These are phyloP conservation scores for Semicossyphus pulcher DNA, from an alignment of 2,113 vertebrate species.

Conservation along the genomic window DNA sequence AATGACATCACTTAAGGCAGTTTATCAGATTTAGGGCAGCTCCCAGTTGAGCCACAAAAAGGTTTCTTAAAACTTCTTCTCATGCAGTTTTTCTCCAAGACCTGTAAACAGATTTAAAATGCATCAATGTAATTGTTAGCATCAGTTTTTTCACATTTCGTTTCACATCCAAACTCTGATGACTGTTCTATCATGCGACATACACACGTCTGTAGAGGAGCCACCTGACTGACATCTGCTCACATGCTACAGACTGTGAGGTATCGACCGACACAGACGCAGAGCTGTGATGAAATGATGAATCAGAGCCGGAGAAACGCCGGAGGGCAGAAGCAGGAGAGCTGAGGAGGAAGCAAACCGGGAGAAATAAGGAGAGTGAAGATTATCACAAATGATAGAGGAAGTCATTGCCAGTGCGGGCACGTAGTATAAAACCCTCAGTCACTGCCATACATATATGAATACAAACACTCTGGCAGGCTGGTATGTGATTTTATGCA, in stretches of 20 bases:
- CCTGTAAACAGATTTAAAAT: no score
- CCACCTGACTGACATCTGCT: constrained; percentile 22
- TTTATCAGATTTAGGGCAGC: not conserved
- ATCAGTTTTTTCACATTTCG: not conserved
- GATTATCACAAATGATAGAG: constrained; percentile 47
- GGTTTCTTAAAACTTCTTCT: no score
- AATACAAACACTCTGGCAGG: constrained; percentile 16
- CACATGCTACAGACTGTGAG: constrained; percentile 26
- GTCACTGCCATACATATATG: constrained; percentile 31
- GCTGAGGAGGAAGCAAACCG: constrained; percentile 21
- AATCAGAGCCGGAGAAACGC: constrained; percentile 44
- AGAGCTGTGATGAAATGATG: constrained; percentile 47
- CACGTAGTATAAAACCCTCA: constrained; percentile 51
- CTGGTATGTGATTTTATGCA: constrained; percentile 18
- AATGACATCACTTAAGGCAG: not conserved
- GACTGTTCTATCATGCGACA: constrained; percentile 8
- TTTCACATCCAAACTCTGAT: constrained; percentile 15
- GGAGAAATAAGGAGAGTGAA: constrained; percentile 39
- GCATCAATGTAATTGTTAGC: no score
- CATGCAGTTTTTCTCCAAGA: no score
- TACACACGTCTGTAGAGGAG: constrained; percentile 30
- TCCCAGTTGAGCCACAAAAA: not conserved
- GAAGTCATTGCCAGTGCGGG: constrained; percentile 50
- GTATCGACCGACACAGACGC: constrained; percentile 8
- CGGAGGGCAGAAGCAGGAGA: constrained; percentile 17